Evolutionary conservation across 2,113 vertebrate genomes (phyloP).

Genomic region (Hypocryptadius cinnamomeus): DNA sequence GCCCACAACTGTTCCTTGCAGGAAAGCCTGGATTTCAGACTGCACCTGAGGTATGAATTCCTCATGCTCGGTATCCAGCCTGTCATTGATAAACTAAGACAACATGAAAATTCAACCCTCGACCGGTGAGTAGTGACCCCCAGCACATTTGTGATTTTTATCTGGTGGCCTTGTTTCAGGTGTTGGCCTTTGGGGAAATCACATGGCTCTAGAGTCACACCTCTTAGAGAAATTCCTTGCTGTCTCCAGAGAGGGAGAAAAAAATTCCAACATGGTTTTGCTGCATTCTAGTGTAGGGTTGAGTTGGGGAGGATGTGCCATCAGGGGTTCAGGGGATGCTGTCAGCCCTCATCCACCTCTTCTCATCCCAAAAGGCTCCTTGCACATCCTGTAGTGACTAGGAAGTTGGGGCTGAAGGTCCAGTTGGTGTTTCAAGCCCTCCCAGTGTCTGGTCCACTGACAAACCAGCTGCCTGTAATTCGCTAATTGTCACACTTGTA

Average conservation of each 20-base stretch:
- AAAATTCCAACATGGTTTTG: neutral
- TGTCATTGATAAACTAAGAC: conserved; percentile 94
- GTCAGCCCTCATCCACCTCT: neutral
- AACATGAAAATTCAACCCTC: conserved; percentile 95
- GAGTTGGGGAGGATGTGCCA: neutral
- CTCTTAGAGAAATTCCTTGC: neutral
- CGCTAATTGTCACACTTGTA: neutral
- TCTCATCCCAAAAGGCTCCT: neutral
- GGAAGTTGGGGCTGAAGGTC: neutral
- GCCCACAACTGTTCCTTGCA: conserved; percentile 46
- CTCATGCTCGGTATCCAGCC: conserved; percentile 98
- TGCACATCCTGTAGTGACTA: neutral
- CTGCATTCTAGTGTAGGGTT: fast-evolving
- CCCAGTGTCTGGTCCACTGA: neutral
- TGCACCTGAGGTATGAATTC: conserved; percentile 96
- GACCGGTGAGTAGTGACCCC: conserved; percentile 79
- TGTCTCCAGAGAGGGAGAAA: neutral
- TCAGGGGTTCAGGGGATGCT: neutral
- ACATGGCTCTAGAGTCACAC: neutral
- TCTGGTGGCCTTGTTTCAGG: neutral
- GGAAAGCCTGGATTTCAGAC: conserved; percentile 96
- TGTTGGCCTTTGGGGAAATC: neutral
- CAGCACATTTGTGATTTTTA: neutral
- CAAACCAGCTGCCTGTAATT: neutral
- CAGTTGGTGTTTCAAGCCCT: neutral